Evolutionary conservation across 1,140 invertebrate species (phyloP), one percentile per base, ranked within the genome.

Genomic region (Reticulitermes speratus): DNA sequence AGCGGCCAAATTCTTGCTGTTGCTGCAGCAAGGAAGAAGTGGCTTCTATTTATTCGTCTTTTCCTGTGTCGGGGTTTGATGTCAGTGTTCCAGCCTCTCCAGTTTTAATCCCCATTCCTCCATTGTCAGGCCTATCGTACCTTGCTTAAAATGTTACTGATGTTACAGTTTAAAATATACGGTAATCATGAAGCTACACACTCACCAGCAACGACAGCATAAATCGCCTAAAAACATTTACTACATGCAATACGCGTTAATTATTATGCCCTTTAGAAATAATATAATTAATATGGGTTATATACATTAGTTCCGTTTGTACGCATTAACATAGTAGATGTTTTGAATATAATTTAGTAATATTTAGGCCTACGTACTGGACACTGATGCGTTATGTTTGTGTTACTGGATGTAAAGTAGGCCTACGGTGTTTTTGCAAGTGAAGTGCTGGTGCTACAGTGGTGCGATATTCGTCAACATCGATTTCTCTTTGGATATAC

Each of bases 381-480:
- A 75, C 14, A 75, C n/a, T 75, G n/a, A 9, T 75, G n/a, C 21
- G 7, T 65, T n/a, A 75, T 75, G n/a, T 30, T 75, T 30, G 65
- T 75, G 65, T 75, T 55, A 21, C 65, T 75, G 65, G 25, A 75
- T n/a, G 65, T 11, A 30, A 12, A 75, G 65, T 30, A 75, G n/a
- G 65, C 65, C 65, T 75, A 30, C 65, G 9, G 65, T 75, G 65
- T 55, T 55, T 1, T 21, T 19, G 14, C 52, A 55, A 16, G 19
- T 75, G 65, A 75, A 75, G 65, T 75, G 65, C 65, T 75, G 65
- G 65, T 75, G 65, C 65, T 75, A 75, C 9, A 75, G n/a, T 75
- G 65, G 65, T 75, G 65, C 25, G 25, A 75, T 75, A 75, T n/a
- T 75, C 65, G 25, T 75, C 25, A 30, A 75, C 65, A 75, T 75